These are phyloP conservation scores for Morinoia aosen DNA, from an alignment of 2,888 invertebrate species.

Conservation along the genomic window DNA sequence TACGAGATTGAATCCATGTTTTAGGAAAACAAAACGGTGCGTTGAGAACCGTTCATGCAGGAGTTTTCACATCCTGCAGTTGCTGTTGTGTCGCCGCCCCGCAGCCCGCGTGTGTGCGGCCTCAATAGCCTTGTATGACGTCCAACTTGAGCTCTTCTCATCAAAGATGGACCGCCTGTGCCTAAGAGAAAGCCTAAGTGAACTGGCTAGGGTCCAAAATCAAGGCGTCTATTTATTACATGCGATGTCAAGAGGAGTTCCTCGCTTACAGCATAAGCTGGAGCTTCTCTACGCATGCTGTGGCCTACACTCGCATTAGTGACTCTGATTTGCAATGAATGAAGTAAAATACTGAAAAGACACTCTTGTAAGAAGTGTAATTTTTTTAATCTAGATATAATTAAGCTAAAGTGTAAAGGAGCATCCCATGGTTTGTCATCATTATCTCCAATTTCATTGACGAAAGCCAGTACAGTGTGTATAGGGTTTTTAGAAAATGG, in stretches of 20 bases:
- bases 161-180: neutral
- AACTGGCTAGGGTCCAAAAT: neutral
- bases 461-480: too few species aligned
- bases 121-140: neutral
- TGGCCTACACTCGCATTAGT: neutral
- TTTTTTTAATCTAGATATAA: too few species aligned
- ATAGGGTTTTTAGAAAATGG: too few species aligned
- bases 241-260: neutral
- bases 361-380: neutral
- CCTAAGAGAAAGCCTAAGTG: neutral
- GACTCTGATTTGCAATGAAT: neutral
- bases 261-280: neutral
- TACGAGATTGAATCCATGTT: neutral
- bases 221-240: neutral
- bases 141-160: neutral
- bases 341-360: neutral
- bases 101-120: neutral
- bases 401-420: too few species aligned
- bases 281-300: neutral
- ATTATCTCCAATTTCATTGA: too few species aligned
- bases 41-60: neutral
- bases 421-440: too few species aligned
- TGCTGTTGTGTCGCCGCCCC: neutral
- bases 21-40: neutral
- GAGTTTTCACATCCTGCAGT: neutral